Percentiles rank a stretch among this genome's conserved stretches.
Evolutionary conservation across 2,113 vertebrate genomes (phyloP).

Genomic region (Tringa solitaria): DNA sequence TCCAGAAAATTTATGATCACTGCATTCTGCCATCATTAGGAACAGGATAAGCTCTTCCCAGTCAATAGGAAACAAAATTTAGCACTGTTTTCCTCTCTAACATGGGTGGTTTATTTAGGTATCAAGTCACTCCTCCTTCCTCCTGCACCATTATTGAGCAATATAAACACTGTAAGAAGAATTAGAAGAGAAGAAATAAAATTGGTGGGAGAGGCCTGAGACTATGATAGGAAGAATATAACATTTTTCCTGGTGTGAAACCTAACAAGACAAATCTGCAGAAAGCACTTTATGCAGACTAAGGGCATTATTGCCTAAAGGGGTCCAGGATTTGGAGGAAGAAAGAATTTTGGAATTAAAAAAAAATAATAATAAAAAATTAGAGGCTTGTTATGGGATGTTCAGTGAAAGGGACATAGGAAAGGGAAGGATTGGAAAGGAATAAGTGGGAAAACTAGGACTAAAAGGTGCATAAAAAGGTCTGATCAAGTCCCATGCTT

Average conservation of each 20-base stretch:
- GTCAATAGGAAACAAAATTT: background rate
- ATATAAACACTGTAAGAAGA: background rate
- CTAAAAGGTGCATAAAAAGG: background rate
- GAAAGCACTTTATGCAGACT: background rate
- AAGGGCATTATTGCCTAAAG: background rate
- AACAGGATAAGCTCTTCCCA: background rate
- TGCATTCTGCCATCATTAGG: background rate
- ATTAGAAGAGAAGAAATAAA: background rate
- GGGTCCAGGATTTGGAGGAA: background rate
- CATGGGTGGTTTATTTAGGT: background rate
- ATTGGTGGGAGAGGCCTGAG: background rate
- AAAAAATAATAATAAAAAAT: background rate
- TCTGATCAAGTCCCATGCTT: background rate
- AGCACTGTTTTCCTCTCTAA: rapidly evolving
- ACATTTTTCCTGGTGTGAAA: background rate
- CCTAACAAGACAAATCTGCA: background rate
- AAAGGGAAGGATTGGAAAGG: background rate
- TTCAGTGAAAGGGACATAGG: background rate
- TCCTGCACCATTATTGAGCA: background rate
- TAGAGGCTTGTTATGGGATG: background rate
- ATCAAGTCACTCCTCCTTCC: background rate
- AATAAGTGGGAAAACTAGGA: background rate
- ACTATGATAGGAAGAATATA: background rate
- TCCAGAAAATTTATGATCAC: background rate
- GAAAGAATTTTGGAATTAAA: background rate